phyloP scores from a whole-genome alignment of 2,797 vertebrate genomes.

The Ficedula albicollis region DNA sequence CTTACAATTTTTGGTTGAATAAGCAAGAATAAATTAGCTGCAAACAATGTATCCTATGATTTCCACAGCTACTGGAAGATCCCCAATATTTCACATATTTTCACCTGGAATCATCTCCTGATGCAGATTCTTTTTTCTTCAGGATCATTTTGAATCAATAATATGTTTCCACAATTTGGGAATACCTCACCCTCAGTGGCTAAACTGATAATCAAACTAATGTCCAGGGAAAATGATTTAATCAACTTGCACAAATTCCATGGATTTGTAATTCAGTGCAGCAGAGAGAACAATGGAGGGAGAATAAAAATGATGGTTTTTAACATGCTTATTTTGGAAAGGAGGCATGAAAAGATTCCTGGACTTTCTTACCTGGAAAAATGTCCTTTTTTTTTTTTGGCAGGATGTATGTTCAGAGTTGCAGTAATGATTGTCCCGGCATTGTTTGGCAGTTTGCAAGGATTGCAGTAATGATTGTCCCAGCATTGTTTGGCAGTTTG shows the following conservation, averaged over 20 bases:
- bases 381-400: not conserved
- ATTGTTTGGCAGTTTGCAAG: not conserved
- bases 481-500: not conserved
- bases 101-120: not conserved
- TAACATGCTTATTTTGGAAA: not conserved
- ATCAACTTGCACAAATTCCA: not conserved
- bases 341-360: not conserved
- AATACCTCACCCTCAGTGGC: not conserved
- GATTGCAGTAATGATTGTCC: rapidly evolving
- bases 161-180: not conserved
- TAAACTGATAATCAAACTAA: not conserved
- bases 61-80: not conserved
- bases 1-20: slow-evolving; percentile 42
- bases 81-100: not conserved
- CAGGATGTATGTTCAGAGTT: not conserved
- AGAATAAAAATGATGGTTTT: not conserved
- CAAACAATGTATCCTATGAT: not conserved
- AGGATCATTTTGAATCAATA: not conserved
- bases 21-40: slow-evolving; percentile 8
- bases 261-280: not conserved
- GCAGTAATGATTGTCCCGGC: not conserved
- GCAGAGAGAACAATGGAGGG: not conserved
- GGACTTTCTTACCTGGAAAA: not conserved
- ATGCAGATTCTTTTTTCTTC: not conserved
- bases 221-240: not conserved